phyloP scores from a whole-genome alignment of 2,113 vertebrate genomes.

The Todiramphus saurophagus region DNA sequence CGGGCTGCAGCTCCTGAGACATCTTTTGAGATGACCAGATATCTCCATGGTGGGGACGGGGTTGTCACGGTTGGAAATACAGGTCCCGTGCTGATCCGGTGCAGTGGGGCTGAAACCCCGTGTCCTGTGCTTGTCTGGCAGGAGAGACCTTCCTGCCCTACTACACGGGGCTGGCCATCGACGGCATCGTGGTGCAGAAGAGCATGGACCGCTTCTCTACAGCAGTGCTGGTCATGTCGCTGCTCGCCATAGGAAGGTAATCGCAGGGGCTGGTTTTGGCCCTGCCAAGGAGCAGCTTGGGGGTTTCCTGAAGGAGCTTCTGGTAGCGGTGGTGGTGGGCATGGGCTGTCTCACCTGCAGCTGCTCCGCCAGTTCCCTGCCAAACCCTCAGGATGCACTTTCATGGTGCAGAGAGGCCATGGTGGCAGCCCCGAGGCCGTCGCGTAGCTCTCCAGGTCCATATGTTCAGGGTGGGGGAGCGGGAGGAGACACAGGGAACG shows the following conservation, averaged over 20 bases:
- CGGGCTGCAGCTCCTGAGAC: neutral
- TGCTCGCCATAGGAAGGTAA: slow-evolving; percentile 88
- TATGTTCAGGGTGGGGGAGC: neutral
- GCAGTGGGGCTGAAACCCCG: neutral
- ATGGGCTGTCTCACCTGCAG: neutral
- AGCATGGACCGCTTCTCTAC: slow-evolving; percentile 88
- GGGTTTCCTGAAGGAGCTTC: neutral
- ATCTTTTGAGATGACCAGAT: rapidly evolving
- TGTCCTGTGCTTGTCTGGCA: slow-evolving; percentile 46
- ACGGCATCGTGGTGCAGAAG: slow-evolving; percentile 88
- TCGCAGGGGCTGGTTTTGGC: neutral
- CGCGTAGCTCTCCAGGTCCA: rapidly evolving
- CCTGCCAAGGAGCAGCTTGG: neutral
- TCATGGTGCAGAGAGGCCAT: rapidly evolving
- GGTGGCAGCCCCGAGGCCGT: neutral
- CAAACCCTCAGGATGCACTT: neutral
- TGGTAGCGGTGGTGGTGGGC: neutral
- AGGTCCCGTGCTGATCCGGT: rapidly evolving
- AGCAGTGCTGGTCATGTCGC: slow-evolving; percentile 75
- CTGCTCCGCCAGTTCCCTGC: rapidly evolving
- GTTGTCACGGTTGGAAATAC: neutral
- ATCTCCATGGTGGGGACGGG: neutral
- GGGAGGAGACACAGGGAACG: neutral
- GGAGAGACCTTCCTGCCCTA: slow-evolving; percentile 92
- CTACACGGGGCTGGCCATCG: slow-evolving; percentile 89